Percentiles rank a stretch among this genome's conserved stretches.
Conservation (phyloP, 2,113 vertebrate genomes). For the Epinephelus moara region DNA sequence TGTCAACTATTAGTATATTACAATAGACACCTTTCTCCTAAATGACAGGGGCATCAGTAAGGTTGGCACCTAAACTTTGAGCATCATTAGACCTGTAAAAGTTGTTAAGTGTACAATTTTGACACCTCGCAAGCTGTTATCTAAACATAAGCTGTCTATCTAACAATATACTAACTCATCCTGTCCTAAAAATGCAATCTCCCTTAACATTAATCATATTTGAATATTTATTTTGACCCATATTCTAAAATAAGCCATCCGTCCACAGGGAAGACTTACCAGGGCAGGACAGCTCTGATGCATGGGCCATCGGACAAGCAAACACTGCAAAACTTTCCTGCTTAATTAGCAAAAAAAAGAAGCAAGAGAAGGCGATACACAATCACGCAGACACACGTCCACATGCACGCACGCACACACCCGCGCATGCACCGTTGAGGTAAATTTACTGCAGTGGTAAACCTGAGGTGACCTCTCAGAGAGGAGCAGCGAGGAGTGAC, state of each 20-base stretch:
- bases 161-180: not conserved
- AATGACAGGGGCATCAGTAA: not conserved
- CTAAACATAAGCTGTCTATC: constrained; percentile 10
- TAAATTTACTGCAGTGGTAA: constrained; percentile 44
- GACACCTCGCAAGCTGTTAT: not conserved
- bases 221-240: constrained; percentile 67
- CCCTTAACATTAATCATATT: constrained; percentile 32
- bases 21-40: not conserved
- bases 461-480: constrained; percentile 48
- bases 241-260: constrained; percentile 60
- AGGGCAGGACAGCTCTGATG: constrained; percentile 59
- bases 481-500: constrained; percentile 55
- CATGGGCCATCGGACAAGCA: constrained; percentile 56
- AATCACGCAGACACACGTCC: not conserved
- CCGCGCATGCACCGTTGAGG: not conserved
- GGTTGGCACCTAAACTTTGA: not conserved
- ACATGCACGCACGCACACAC: not conserved
- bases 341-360: constrained; percentile 60
- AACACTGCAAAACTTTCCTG: constrained; percentile 67
- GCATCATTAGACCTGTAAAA: not conserved
- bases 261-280: constrained; percentile 46
- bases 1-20: not conserved
- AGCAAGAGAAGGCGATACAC: not conserved
- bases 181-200: not conserved
- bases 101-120: not conserved